phyloP scores from a whole-genome alignment of 2,888 invertebrate species.

The Drosophila macrospina region DNA sequence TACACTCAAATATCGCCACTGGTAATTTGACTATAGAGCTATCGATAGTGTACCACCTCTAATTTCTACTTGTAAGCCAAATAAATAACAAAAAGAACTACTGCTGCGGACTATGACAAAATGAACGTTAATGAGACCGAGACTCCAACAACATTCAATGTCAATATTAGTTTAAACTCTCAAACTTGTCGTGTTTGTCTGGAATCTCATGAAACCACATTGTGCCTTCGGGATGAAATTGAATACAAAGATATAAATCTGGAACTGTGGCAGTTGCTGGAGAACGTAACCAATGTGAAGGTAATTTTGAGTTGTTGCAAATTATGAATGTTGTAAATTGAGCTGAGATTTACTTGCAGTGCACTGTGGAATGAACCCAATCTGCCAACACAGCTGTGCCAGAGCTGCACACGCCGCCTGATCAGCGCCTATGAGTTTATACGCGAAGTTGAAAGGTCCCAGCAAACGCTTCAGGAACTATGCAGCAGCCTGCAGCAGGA shows the following conservation, averaged over 20 bases:
- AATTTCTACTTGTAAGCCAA: not conserved
- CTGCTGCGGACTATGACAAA: conserved; percentile 20
- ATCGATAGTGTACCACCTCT: not conserved
- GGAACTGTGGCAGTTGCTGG: conserved; percentile 70
- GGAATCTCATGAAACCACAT: conserved; percentile 56
- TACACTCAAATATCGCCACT: not conserved
- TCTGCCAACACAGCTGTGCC: conserved; percentile 74
- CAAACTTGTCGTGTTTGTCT: conserved; percentile 79
- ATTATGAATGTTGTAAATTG: not conserved
- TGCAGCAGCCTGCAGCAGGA: conserved; percentile 22
- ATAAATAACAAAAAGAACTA: not conserved
- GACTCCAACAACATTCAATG: not conserved
- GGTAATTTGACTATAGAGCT: not conserved
- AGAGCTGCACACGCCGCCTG: conserved; percentile 75
- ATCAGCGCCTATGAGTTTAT: conserved; percentile 81
- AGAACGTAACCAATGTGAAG: conserved; percentile 72
- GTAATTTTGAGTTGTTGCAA: conserved; percentile 45
- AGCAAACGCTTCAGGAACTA: conserved; percentile 59
- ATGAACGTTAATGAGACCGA: conserved; percentile 29
- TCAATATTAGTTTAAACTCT: conserved; percentile 12
- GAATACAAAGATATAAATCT: conserved; percentile 69
- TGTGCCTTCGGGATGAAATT: conserved; percentile 78
- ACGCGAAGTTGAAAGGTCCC: conserved; percentile 72
- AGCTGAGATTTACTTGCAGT: conserved; percentile 42
- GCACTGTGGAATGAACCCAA: conserved; percentile 54